These are phyloP conservation scores for Xestia c-nigrum DNA, from an alignment of 2,888 invertebrate genomes.

Conservation along the genomic window DNA sequence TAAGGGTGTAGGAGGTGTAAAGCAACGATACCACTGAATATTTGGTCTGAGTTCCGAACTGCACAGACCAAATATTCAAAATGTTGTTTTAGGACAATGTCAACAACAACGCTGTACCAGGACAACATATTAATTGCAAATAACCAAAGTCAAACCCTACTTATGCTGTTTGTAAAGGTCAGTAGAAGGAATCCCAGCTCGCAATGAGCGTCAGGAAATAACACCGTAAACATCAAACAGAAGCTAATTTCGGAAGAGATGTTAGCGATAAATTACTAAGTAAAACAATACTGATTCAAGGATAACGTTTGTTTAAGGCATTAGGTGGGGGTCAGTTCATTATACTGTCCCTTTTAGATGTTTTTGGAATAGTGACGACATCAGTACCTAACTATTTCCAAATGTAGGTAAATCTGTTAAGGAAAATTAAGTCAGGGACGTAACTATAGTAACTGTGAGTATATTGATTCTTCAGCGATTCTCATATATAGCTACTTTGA, in stretches of 20 bases:
- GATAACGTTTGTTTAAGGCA: constrained; percentile 46
- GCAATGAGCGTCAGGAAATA: constrained; percentile 45
- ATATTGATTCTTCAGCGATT: background rate
- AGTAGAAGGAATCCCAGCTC: constrained; percentile 41
- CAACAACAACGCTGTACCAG: constrained; percentile 74
- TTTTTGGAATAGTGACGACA: constrained; percentile 31
- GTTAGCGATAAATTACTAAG: constrained; percentile 53
- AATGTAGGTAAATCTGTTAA: constrained; percentile 4
- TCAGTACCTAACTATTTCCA: background rate
- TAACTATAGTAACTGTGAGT: background rate
- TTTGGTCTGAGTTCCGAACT: constrained; percentile 55
- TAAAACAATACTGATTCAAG: constrained; percentile 53
- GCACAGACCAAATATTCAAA: constrained; percentile 72
- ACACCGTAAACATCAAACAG: constrained; percentile 55
- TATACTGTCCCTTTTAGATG: constrained; percentile 25
- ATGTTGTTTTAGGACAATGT: constrained; percentile 82
- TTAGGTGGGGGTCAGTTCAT: constrained; percentile 44
- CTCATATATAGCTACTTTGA: background rate
- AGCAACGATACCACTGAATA: constrained; percentile 60
- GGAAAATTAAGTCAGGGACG: background rate
- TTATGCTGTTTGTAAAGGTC: constrained; percentile 65
- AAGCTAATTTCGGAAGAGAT: constrained; percentile 47
- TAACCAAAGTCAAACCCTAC: constrained; percentile 67
- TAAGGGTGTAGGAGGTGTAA: constrained; percentile 42
- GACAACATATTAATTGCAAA: constrained; percentile 83